Base-by-base conservation (phyloP, 2,113 vertebrate species). In the Mellivora capensis region DNA sequence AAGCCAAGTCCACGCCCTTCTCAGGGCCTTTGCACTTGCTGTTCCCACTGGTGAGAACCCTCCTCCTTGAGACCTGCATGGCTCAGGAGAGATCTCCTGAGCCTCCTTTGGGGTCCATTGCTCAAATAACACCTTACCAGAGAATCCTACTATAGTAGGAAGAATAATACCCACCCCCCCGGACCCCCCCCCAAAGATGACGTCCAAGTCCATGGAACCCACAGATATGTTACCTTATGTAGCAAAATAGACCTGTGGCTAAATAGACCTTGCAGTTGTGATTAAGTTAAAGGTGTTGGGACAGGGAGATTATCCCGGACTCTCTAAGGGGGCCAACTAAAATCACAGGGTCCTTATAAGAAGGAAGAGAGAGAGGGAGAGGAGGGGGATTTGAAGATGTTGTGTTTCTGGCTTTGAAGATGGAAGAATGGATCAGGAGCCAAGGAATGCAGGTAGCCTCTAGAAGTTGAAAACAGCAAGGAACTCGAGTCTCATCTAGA, bases 301-400 rank as follows among this genome's bases (percentile, higher is more conserved):
- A 39, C 72, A 5, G 25, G 15, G 12, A 81, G 34, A 81, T 54
- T 74, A 27, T 29, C 29, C 81, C 72, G 25, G 57, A 39, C 83
- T 62, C 18, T 71, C 27, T 74, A 84, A 49, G 47, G 62, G 67
- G 3, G 20, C 7, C 14, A 6, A 88, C 1, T 61, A 17, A 14
- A 96, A 93, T 71, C 59, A 64, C n/a, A 42, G 61, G 44, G n/a
- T 39, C 47, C 61, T 96, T 49, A 49, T 3, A 37, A 64, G 80
- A 72, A 87, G 62, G 47, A 95, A 37, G 4, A 49, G 34, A 6
- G 5, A 77, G 42, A 49, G 0, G 2, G 21, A 52, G 10, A 42
- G n/a, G 1, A 27, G 10, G 42, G 34, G n/a, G 8, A 42, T 17
- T 31, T 57, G 21, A 57, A 49, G 57, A 52, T 61, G n/a, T 44